Evolutionary conservation across 2,113 vertebrate genomes (phyloP).

Genomic region (Notiomystis cincta): DNA sequence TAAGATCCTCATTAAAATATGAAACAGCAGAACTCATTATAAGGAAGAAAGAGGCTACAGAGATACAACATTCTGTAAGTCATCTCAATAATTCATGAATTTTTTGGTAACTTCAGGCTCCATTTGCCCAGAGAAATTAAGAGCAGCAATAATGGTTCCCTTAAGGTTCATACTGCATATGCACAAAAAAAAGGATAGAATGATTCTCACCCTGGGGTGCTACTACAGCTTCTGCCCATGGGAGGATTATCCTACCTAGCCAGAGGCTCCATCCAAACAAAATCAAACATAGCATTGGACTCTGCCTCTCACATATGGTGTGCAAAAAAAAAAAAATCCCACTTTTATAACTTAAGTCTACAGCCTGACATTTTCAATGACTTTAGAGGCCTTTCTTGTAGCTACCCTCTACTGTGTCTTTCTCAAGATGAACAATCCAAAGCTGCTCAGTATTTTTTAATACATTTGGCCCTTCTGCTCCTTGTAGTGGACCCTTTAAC

Average conservation of each 20-base stretch:
- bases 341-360: background rate
- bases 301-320: background rate
- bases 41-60: background rate
- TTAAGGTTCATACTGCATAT: background rate
- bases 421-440: background rate
- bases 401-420: background rate
- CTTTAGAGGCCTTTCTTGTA: background rate
- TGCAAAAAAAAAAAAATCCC: background rate
- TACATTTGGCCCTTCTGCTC: background rate
- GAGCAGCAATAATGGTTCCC: background rate
- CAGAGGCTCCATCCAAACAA: background rate
- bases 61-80: background rate
- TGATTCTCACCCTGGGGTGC: background rate
- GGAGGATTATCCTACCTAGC: background rate
- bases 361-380: background rate
- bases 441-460: background rate
- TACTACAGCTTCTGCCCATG: background rate
- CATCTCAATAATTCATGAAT: background rate
- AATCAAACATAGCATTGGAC: background rate
- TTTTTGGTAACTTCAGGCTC: background rate
- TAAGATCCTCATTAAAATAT: conserved; percentile 15
- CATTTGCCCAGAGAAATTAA: background rate
- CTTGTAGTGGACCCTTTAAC: background rate
- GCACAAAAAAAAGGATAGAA: background rate
- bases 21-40: background rate